Evolutionary conservation across 2,888 invertebrate genomes (phyloP), one percentile per base, ranked within the genome.

Genomic region (Plebejus anna): DNA sequence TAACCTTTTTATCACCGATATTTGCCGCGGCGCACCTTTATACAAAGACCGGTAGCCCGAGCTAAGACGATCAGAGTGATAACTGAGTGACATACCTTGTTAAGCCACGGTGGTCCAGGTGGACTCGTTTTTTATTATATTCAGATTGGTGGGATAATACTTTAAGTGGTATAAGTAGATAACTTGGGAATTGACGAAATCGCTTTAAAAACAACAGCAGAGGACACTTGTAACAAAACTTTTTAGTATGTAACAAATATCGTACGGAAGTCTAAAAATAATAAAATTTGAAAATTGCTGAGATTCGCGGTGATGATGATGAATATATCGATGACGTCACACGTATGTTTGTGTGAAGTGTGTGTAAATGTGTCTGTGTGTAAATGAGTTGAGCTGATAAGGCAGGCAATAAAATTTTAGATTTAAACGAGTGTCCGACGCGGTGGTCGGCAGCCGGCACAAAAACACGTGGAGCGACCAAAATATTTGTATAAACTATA

Each of bases 31-130:
- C 66, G 32, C 22, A 28, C 61, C 59, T 59, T 59, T 59, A n/a
- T 22, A 32, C 11, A 22, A 80, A 80, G 79, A 80, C 80, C 79
- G 80, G 80, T 80, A 80, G 80, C 80, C 28, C 1, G 66, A 61
- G 66, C 32, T 66, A 66, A 66, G 66, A 11, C 66, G 66, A 36
- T 32, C 32, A 13, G 13, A 32, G 32, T 32, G 66, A 66, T 66
- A 66, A 32, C 32, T 70, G 82, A 92, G 90, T 91, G 89, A 86
- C 90, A 91, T 92, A 91, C 89, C 91, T 80, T 90, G 91, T 91
- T 85, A 81, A 82, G 84, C 85, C 83, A 83, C 83, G 66, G 66
- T 66, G 66, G 66, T 32, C 66, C 32, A 13, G 32, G 5, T 66
- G 28, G 11, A 61, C 32, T 66, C 5, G 66, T 66, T 66, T 66